Conservation (phyloP, 2,797 vertebrate species). For the Coccyzus lansbergi region DNA sequence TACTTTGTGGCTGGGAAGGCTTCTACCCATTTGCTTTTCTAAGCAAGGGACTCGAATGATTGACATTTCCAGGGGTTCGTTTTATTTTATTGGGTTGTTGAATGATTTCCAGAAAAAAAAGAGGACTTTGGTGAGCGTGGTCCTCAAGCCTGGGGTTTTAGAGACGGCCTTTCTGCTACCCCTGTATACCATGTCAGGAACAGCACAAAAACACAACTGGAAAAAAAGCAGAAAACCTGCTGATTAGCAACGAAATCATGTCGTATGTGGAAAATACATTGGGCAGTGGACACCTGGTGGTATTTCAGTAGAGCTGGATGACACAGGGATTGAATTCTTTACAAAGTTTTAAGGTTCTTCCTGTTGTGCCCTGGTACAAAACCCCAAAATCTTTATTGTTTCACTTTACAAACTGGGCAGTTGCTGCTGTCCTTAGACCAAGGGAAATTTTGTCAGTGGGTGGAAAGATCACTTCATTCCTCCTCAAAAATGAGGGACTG, state of each 20-base stretch:
- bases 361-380: not conserved
- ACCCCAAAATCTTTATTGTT: not conserved
- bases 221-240: not conserved
- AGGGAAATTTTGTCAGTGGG: not conserved
- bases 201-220: not conserved
- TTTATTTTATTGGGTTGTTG: not conserved
- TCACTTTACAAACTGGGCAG: not conserved
- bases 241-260: not conserved
- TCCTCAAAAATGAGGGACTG: accelerated
- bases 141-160: not conserved
- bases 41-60: not conserved
- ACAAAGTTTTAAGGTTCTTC: not conserved
- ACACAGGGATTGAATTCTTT: not conserved
- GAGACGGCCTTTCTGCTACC: not conserved
- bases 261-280: not conserved
- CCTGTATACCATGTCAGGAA: not conserved
- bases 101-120: not conserved
- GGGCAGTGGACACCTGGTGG: not conserved
- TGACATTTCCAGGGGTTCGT: not conserved
- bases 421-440: not conserved
- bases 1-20: not conserved
- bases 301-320: not conserved
- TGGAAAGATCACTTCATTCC: not conserved
- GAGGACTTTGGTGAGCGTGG: not conserved
- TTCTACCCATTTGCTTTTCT: not conserved